phyloP scores from a whole-genome alignment of 1,140 invertebrate species.

The Rhynchophorus ferrugineus region DNA sequence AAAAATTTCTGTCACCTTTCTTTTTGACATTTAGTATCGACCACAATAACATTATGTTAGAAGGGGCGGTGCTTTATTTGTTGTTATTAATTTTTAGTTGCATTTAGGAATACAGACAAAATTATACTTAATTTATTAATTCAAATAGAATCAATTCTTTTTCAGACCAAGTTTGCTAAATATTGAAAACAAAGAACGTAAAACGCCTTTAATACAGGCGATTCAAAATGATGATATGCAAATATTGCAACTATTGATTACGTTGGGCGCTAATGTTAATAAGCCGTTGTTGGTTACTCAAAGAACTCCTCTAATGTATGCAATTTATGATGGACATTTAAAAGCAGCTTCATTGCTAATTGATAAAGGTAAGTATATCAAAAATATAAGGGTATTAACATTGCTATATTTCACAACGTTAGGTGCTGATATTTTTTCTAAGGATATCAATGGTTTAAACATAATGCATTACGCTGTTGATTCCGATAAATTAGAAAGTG shows the following conservation, averaged over 20 bases:
- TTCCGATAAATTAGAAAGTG: conserved; percentile 38
- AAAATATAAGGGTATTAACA: conserved; percentile 1
- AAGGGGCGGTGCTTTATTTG: too few relatives aligned
- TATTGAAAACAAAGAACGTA: conserved; percentile 30
- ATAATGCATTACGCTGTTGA: conserved; percentile 47
- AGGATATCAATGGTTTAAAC: conserved; percentile 33
- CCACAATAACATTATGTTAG: too few relatives aligned
- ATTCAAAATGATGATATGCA: conserved; percentile 25
- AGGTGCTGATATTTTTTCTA: conserved; percentile 12
- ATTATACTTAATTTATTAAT: too few relatives aligned
- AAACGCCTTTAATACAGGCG: conserved; percentile 32
- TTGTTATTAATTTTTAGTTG: too few relatives aligned
- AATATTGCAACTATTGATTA: conserved; percentile 29
- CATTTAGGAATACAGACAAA: too few relatives aligned
- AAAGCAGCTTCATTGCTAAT: conserved; percentile 38
- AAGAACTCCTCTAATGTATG: conserved; percentile 33
- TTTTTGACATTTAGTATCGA: too few relatives aligned
- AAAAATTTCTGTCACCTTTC: too few relatives aligned
- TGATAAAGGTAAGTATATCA: conserved; percentile 41
- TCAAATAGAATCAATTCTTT: too few relatives aligned
- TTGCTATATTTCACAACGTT: not conserved
- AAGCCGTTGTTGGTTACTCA: conserved; percentile 15
- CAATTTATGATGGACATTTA: conserved; percentile 29
- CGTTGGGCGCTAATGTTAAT: conserved; percentile 32
- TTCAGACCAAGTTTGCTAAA: conserved; percentile 31